These are phyloP conservation scores for Hycleus cichorii DNA, from an alignment of 1,140 invertebrate species.

Conservation along the genomic window DNA sequence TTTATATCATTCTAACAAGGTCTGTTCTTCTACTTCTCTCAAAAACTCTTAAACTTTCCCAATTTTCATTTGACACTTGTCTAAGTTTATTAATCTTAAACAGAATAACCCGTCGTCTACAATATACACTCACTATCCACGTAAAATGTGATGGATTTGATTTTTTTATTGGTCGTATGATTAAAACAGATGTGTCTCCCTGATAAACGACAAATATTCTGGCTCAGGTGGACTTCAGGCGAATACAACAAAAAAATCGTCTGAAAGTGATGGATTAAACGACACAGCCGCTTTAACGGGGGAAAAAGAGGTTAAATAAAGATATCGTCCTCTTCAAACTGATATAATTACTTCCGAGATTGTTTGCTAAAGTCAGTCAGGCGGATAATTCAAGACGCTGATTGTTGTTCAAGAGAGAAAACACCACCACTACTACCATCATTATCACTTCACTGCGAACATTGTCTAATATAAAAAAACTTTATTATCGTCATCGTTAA, in stretches of 20 bases:
- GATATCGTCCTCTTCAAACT: slow-evolving; percentile 14
- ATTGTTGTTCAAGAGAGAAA: slow-evolving; percentile 12
- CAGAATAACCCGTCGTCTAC: not conserved
- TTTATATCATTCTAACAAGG: too few relatives aligned
- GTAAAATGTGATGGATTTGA: too few relatives aligned
- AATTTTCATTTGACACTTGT: slow-evolving; percentile 22
- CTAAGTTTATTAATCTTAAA: slow-evolving; percentile 21
- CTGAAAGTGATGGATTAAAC: too few relatives aligned
- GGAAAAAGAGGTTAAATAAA: slow-evolving; percentile 10
- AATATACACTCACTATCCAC: too few relatives aligned
- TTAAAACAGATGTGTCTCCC: too few relatives aligned
- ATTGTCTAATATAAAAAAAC: slow-evolving; percentile 13
- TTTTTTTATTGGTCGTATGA: too few relatives aligned
- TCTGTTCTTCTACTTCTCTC: not conserved
- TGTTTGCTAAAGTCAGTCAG: slow-evolving; percentile 23
- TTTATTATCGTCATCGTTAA: slow-evolving; percentile 14
- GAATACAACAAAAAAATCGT: too few relatives aligned
- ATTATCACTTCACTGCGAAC: slow-evolving; percentile 18
- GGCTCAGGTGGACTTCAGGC: too few relatives aligned
- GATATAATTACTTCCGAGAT: slow-evolving; percentile 24
- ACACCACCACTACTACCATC: not conserved
- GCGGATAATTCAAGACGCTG: slow-evolving; percentile 25
- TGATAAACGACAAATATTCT: too few relatives aligned
- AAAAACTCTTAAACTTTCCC: slow-evolving; percentile 12
- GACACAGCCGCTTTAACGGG: too few relatives aligned